Evolutionary conservation across 2,113 vertebrate genomes (phyloP), one percentile per base, ranked within the genome.

Genomic region (Dasyornis broadbenti): DNA sequence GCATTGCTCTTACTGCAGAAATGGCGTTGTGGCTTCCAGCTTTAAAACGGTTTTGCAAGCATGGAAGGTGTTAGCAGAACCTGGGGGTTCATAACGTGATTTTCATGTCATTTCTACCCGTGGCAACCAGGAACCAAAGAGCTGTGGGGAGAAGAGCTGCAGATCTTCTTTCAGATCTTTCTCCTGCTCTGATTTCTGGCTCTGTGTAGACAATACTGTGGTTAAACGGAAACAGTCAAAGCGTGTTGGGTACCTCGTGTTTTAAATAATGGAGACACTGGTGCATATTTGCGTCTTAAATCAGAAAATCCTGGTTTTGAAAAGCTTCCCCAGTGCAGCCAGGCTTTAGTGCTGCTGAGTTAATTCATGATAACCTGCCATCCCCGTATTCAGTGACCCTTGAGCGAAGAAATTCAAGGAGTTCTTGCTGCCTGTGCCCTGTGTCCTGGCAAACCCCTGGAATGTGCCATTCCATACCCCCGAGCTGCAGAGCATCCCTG

Each of bases 321-420:
- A 64, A 84, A 68, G 18, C 31, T 66, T 49, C 22, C 44, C 69
- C 27, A 9, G 2, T 11, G 47, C 35, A 78, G 56, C 35, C 56
- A 16, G 0, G 0, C 23, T n/a, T 53, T 16, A 37, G 30, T 71
- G 44, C 21, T 17, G 57, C 47, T 40, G 19, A 30, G 18, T 30
- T 59, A 61, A 80, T 83, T 14, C 65, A 11, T 15, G 50, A 37
- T 13, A 66, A 16, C 31, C 31, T 40, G 31, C 16, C 19, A 39
- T 65, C n/a, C 56, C 57, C 72, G 64, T 8, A 7, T 30, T 73
- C 75, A 31, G 40, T 70, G 54, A 23, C 30, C 72, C 69, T 8
- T 5, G 49, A 92, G 52, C 22, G 40, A 64, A 63, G 31, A n/a
- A 31, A 24, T 54, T 35, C 37, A 18, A 16, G 31, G 33, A 40